Percentiles rank a stretch among this genome's conserved stretches.
phyloP scores from a whole-genome alignment of 2,797 vertebrate genomes.

The Cirrhinus mrigala region DNA sequence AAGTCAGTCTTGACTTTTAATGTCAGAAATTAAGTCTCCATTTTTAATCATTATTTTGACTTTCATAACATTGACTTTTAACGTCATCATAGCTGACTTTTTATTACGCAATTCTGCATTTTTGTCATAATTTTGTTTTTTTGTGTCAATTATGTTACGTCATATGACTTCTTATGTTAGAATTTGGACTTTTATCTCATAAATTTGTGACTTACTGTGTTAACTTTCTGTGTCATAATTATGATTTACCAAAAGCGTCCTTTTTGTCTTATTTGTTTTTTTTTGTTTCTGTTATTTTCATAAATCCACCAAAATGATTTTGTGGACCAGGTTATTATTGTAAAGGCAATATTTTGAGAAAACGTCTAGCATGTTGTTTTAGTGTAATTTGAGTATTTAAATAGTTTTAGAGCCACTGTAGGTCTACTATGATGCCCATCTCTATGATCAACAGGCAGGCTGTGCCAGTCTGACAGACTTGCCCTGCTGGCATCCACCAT shows the following conservation, averaged over 20 bases:
- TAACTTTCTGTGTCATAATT: neutral
- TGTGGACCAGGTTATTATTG: neutral
- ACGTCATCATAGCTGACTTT: no score
- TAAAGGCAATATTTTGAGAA: neutral
- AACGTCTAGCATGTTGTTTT: neutral
- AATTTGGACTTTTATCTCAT: neutral
- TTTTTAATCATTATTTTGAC: no score
- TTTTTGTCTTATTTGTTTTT: neutral
- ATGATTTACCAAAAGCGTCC: neutral
- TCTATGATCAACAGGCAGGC: constrained; percentile 65
- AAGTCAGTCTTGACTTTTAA: no score
- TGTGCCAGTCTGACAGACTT: constrained; percentile 78
- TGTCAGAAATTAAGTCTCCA: no score
- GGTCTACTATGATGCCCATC: neutral
- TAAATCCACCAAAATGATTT: neutral
- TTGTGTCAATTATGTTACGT: no score
- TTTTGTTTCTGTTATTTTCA: neutral
- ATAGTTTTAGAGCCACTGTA: neutral
- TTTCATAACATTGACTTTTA: no score
- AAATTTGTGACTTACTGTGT: neutral
- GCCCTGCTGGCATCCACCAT: constrained; percentile 69
- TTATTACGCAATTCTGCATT: no score
- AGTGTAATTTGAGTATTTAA: neutral
- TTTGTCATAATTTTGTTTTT: no score
- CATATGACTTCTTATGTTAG: neutral